A percentile compares a stretch with the other conserved stretches of the same genome.
phyloP scores from a whole-genome alignment of 2,113 vertebrate genomes.

The Dromaius novaehollandiae region DNA sequence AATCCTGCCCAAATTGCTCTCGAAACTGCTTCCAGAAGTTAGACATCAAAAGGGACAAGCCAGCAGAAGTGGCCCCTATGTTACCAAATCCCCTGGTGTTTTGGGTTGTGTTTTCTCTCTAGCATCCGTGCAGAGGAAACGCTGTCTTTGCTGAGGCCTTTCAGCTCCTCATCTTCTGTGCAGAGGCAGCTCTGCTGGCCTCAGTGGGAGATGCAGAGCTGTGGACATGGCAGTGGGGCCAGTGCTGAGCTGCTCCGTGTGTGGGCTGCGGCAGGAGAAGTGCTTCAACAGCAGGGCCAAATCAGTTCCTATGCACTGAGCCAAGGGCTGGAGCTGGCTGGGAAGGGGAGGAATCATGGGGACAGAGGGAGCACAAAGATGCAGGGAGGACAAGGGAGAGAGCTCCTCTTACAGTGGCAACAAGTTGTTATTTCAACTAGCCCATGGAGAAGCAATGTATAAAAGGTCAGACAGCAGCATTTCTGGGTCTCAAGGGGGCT shows the following conservation, averaged over 20 bases:
- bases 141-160: rapidly evolving
- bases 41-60: not conserved
- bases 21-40: not conserved
- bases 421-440: not conserved
- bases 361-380: not conserved
- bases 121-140: not conserved
- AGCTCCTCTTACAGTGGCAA: not conserved
- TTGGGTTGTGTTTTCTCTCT: too few species aligned
- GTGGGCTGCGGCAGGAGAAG: too few species aligned
- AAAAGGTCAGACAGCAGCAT: not conserved
- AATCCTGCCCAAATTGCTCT: not conserved
- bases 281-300: not conserved
- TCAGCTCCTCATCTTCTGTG: not conserved
- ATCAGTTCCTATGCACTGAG: not conserved
- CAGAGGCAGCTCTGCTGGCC: not conserved
- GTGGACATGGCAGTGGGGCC: too few species aligned
- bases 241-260: not conserved
- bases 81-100: not conserved
- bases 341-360: not conserved
- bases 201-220: too few species aligned
- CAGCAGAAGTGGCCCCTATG: not conserved
- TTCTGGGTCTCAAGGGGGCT: not conserved
- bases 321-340: not conserved
- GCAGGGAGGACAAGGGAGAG: not conserved
- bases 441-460: not conserved